Conservation (phyloP, 1,140 invertebrate genomes). For the Platyura marginata region DNA sequence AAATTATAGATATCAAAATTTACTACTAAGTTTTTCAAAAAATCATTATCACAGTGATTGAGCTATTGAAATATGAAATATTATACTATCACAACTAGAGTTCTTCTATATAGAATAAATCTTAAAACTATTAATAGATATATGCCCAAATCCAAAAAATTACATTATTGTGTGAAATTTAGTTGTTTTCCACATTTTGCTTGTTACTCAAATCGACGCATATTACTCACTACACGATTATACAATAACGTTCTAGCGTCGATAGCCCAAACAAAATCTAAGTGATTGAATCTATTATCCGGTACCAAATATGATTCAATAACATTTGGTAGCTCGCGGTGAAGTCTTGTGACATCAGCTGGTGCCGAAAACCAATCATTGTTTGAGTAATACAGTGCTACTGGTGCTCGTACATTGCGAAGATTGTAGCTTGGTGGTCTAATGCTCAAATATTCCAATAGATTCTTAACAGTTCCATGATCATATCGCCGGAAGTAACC, state of each 20-base stretch:
- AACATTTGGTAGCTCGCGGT: conserved; percentile 23
- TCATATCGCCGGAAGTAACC: conserved; percentile 28
- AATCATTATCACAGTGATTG: no score
- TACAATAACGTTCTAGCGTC: conserved; percentile 26
- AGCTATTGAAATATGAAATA: neutral
- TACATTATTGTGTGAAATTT: no score
- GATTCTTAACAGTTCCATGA: conserved; percentile 25
- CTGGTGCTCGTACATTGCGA: conserved; percentile 34
- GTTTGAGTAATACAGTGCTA: conserved; percentile 40
- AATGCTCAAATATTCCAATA: conserved; percentile 23
- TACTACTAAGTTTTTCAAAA: no score
- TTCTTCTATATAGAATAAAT: neutral
- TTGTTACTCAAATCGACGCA: conserved; percentile 12
- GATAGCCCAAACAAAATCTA: conserved; percentile 35
- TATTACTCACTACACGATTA: conserved; percentile 22
- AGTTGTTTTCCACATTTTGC: no score
- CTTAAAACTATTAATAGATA: neutral
- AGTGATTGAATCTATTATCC: conserved; percentile 28
- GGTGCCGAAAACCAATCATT: conserved; percentile 39
- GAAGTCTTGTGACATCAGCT: conserved; percentile 25
- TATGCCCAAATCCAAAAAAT: neutral
- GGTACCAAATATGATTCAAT: conserved; percentile 25
- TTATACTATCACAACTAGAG: neutral
- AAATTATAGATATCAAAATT: no score
- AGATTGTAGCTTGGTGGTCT: conserved; percentile 41